These are phyloP conservation scores for Pristionchus pacificus DNA, from an alignment of 1,140 invertebrate genomes.

Conservation along the genomic window DNA sequence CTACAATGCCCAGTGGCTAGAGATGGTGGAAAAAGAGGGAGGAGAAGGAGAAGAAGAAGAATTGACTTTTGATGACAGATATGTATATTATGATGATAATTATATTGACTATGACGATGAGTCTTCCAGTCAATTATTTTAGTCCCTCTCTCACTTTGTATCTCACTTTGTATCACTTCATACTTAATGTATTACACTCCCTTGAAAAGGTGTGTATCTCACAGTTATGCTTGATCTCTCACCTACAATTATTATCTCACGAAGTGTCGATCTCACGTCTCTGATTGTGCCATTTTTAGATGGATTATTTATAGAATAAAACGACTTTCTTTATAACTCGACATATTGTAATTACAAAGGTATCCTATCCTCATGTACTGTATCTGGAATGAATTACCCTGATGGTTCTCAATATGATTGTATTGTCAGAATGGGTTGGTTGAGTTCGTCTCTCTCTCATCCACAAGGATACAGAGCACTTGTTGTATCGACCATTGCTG, in stretches of 20 bases:
- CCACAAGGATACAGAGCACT: neutral
- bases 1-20: conserved; percentile 94
- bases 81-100: conserved; percentile 27
- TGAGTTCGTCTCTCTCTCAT: neutral
- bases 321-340: too few relatives aligned
- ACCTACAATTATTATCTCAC: too few relatives aligned
- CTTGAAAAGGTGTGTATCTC: too few relatives aligned
- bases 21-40: conserved; percentile 71
- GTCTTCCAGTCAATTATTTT: conserved; percentile 5
- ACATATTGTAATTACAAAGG: too few relatives aligned
- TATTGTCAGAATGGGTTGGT: too few relatives aligned
- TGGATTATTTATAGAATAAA: too few relatives aligned
- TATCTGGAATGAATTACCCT: too few relatives aligned
- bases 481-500: neutral
- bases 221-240: too few relatives aligned
- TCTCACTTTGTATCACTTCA: neutral
- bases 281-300: too few relatives aligned
- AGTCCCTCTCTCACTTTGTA: neutral
- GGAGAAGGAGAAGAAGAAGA: neutral
- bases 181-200: neutral
- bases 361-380: too few relatives aligned
- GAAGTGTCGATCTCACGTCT: too few relatives aligned
- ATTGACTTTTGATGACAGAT: conserved; percentile 3
- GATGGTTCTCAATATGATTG: too few relatives aligned
- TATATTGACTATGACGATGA: conserved; percentile 20